Evolutionary conservation across 53 echinoderm and acorn worm genomes (phyloP).

Genomic region (Echinarachnius parma): DNA sequence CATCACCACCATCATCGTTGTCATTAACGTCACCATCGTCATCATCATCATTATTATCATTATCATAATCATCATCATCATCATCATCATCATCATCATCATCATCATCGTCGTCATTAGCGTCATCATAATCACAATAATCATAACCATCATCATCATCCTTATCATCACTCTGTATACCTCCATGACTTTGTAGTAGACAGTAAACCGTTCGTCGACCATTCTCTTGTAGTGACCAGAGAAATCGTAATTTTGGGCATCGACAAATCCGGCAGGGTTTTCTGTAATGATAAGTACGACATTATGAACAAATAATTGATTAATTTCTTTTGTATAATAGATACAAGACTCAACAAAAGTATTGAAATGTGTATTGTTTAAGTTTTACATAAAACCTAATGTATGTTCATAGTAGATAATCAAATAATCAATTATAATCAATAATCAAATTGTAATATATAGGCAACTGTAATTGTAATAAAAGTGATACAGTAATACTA

Average conservation of each 20-base stretch:
- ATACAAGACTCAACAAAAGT: too few species aligned
- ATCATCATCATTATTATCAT: constrained; percentile 5
- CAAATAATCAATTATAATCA: too few species aligned
- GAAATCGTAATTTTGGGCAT: constrained; percentile 50
- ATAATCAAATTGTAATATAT: too few species aligned
- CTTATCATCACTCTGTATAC: constrained; percentile 49
- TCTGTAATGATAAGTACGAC: too few species aligned
- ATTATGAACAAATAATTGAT: too few species aligned
- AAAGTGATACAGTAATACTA: too few species aligned
- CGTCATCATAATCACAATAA: neutral
- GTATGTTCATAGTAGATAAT: too few species aligned
- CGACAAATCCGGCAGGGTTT: constrained; percentile 65
- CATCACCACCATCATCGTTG: neutral
- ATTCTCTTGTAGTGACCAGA: constrained; percentile 41
- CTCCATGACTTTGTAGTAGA: constrained; percentile 65
- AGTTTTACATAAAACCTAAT: too few species aligned
- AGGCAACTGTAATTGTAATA: too few species aligned
- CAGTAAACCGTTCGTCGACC: constrained; percentile 30
- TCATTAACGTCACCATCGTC: constrained; percentile 9
- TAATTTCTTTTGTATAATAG: too few species aligned
- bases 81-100: neutral
- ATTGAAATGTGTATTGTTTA: too few species aligned
- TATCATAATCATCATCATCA: constrained; percentile 7
- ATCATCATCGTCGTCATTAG: constrained; percentile 12
- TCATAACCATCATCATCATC: neutral